Percentiles rank a stretch among this genome's conserved stretches.
phyloP scores from a whole-genome alignment of 53 echinoderm and acorn worm genomes.

The Temnopleurus reevesii region DNA sequence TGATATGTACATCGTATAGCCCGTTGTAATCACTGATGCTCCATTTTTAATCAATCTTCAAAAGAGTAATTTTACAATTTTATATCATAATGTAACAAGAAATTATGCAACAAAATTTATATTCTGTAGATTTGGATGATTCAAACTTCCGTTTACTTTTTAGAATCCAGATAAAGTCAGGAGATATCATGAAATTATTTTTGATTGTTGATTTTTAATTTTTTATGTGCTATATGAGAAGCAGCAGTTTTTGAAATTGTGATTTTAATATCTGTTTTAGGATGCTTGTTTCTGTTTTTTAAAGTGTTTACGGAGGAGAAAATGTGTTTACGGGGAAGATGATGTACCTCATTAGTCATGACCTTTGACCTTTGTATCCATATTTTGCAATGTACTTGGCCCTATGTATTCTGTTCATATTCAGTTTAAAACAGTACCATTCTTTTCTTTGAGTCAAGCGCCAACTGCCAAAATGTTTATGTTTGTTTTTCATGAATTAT shows the following conservation, averaged over 20 bases:
- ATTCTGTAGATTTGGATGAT: neutral
- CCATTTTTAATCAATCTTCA: no score
- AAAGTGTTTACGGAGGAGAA: neutral
- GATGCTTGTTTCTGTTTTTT: neutral
- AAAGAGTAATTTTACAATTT: no score
- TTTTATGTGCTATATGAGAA: neutral
- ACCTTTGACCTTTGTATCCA: neutral
- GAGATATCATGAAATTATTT: neutral
- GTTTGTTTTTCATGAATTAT: conserved; percentile 16
- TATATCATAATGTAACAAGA: neutral
- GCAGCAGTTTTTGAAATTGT: neutral
- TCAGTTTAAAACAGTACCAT: conserved; percentile 21
- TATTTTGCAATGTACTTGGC: conserved; percentile 19
- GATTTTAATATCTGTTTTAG: no score
- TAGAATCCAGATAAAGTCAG: neutral
- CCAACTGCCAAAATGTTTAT: conserved; percentile 51
- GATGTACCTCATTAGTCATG: neutral
- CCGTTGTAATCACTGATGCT: no score
- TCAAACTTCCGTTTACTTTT: no score
- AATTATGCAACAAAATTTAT: conserved; percentile 15
- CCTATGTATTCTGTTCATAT: conserved; percentile 7
- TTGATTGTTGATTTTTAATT: neutral
- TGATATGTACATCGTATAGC: no score
- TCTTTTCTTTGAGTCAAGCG: neutral
- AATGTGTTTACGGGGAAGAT: neutral